These are phyloP conservation scores for Sphaerodactylus townsendi DNA, from an alignment of 2,113 vertebrate genomes.

Conservation along the genomic window DNA sequence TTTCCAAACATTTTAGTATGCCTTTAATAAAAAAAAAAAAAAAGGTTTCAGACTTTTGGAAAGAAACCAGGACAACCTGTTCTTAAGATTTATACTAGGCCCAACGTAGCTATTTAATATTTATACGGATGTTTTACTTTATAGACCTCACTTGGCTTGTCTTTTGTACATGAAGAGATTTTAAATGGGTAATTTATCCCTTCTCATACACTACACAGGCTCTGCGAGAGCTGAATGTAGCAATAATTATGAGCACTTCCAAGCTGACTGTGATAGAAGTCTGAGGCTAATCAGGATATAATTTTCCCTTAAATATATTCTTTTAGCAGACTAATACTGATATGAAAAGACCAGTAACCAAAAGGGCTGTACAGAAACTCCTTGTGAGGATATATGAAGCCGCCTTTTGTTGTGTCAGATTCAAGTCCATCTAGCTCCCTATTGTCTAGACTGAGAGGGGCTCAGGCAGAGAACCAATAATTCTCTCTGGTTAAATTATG, in stretches of 20 bases:
- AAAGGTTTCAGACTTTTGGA: constrained; percentile 64
- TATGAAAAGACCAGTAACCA: constrained; percentile 27
- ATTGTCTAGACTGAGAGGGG: too few relatives aligned
- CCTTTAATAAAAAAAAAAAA: too few relatives aligned
- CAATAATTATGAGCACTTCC: constrained; percentile 58
- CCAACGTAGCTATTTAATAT: constrained; percentile 60
- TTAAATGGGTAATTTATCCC: constrained; percentile 55
- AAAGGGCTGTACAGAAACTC: constrained; percentile 4
- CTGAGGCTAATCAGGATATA: constrained; percentile 59
- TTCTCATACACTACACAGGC: constrained; percentile 55
- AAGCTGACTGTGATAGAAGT: constrained; percentile 52
- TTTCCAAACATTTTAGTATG: constrained; percentile 66
- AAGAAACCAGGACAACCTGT: constrained; percentile 39
- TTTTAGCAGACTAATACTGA: constrained; percentile 60
- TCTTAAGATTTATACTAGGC: constrained; percentile 68
- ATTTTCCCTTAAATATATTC: constrained; percentile 52
- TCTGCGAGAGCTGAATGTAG: constrained; percentile 53
- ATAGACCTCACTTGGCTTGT: constrained; percentile 60
- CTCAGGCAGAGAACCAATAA: constrained; percentile 11
- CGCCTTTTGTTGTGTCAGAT: too few relatives aligned
- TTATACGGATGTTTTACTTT: constrained; percentile 65
- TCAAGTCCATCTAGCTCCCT: too few relatives aligned
- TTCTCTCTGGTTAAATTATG: constrained; percentile 57
- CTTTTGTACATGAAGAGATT: constrained; percentile 66
- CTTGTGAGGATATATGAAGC: too few relatives aligned